Conservation (phyloP, 2,888 invertebrate genomes). For the Temnothorax ravouxi region DNA sequence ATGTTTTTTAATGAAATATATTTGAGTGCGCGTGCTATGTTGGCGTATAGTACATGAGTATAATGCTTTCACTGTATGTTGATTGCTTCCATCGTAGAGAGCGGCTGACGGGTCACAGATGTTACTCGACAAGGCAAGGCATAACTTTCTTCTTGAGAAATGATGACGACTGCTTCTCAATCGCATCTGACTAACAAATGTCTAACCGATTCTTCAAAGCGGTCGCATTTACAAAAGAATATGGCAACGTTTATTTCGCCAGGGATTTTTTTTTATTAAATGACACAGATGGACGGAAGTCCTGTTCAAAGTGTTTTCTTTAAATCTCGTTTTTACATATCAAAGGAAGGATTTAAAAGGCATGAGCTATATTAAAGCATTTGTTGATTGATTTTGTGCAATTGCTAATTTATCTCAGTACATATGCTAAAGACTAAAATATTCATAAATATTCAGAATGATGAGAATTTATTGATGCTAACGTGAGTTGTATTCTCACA, state of each 20-base stretch:
- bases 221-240: slow-evolving; percentile 47
- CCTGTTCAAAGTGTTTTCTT: slow-evolving; percentile 18
- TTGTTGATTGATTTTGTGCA: slow-evolving; percentile 7
- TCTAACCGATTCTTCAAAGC: slow-evolving; percentile 50
- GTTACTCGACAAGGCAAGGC: slow-evolving; percentile 59
- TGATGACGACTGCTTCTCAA: slow-evolving; percentile 41
- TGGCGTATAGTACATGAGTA: slow-evolving; percentile 59
- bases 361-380: slow-evolving; percentile 2
- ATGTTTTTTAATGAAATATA: not conserved
- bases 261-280: slow-evolving; percentile 7
- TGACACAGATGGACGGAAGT: slow-evolving; percentile 37
- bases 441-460: not conserved
- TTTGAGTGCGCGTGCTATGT: slow-evolving; percentile 23
- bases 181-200: slow-evolving; percentile 66
- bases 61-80: slow-evolving; percentile 68
- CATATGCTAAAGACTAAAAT: not conserved
- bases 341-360: slow-evolving; percentile 28
- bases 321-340: slow-evolving; percentile 38
- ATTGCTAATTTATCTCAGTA: not conserved
- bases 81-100: slow-evolving; percentile 62
- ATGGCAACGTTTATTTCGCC: slow-evolving; percentile 35
- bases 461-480: not conserved
- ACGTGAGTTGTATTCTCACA: not conserved
- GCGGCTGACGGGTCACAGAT: slow-evolving; percentile 65
- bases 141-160: slow-evolving; percentile 71